phyloP scores from a whole-genome alignment of 2,797 vertebrate genomes.

The Microhierax caerulescens region DNA sequence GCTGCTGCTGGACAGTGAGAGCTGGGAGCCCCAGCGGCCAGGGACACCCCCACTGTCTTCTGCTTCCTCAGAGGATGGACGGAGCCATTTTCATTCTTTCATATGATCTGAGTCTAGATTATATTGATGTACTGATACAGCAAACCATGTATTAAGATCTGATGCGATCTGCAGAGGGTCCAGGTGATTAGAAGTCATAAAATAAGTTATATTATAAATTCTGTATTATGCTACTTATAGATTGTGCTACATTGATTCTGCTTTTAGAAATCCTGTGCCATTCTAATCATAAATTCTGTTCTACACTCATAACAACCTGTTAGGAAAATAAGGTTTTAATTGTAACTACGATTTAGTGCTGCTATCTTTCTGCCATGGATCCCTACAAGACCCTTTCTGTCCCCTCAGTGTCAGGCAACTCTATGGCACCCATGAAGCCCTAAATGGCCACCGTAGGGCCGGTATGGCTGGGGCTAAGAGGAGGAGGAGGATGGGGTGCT shows the following conservation, averaged over 20 bases:
- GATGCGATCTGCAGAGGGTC: background rate
- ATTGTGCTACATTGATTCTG: too few species aligned
- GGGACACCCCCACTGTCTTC: background rate
- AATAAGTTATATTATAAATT: background rate
- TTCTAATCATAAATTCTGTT: background rate
- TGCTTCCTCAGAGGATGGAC: background rate
- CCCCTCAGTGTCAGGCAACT: fast-evolving
- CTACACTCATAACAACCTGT: background rate
- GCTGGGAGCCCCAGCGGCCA: fast-evolving
- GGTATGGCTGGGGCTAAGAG: background rate
- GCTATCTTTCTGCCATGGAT: background rate
- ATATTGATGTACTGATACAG: background rate
- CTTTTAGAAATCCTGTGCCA: too few species aligned
- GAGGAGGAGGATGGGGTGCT: background rate
- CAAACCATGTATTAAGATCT: background rate
- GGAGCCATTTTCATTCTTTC: background rate
- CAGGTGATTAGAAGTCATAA: background rate
- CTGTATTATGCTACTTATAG: too few species aligned
- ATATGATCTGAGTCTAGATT: background rate
- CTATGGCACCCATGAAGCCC: background rate
- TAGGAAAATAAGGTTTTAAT: background rate
- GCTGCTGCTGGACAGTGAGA: background rate
- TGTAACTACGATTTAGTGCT: background rate
- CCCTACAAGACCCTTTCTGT: background rate
- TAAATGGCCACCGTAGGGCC: fast-evolving